Conservation (phyloP, 37 sponge, comb jelly and placozoan species). For the Spongia lamella region DNA sequence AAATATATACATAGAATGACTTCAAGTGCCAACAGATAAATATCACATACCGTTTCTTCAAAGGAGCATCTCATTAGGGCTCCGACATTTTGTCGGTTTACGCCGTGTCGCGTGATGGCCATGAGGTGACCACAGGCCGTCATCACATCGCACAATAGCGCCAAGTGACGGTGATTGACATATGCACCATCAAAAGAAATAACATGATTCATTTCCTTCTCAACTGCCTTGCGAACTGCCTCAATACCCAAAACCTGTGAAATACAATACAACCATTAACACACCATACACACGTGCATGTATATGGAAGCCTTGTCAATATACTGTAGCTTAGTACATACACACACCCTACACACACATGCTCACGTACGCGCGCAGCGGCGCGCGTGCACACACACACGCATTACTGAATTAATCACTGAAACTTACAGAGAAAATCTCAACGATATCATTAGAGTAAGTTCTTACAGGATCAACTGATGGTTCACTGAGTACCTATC, state of each 20-base stretch:
- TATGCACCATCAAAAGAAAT: slow-evolving; percentile 62
- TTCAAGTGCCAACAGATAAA: no score
- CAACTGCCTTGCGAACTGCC: slow-evolving; percentile 50
- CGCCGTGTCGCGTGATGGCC: slow-evolving; percentile 67
- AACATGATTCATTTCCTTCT: slow-evolving; percentile 48
- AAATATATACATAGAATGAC: no score
- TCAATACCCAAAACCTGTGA: slow-evolving; percentile 62
- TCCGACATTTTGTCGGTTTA: slow-evolving; percentile 56
- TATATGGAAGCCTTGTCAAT: background rate
- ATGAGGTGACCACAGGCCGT: slow-evolving; percentile 44
- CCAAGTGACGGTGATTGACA: slow-evolving; percentile 60
- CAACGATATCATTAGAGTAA: slow-evolving; percentile 51
- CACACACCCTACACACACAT: background rate
- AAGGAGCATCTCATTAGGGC: slow-evolving; percentile 58
- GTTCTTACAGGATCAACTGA: slow-evolving; percentile 46
- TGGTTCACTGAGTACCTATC: slow-evolving; percentile 45
- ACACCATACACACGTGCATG: slow-evolving; percentile 44
- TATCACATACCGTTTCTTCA: slow-evolving; percentile 44
- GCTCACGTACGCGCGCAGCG: background rate
- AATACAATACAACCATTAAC: no score
- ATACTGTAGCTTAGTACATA: background rate
- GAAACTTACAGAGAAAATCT: slow-evolving; percentile 53
- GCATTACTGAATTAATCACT: background rate
- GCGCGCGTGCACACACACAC: background rate
- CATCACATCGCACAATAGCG: slow-evolving; percentile 66